phyloP scores from a whole-genome alignment of 1,140 invertebrate species.

The Cotesia typhae region DNA sequence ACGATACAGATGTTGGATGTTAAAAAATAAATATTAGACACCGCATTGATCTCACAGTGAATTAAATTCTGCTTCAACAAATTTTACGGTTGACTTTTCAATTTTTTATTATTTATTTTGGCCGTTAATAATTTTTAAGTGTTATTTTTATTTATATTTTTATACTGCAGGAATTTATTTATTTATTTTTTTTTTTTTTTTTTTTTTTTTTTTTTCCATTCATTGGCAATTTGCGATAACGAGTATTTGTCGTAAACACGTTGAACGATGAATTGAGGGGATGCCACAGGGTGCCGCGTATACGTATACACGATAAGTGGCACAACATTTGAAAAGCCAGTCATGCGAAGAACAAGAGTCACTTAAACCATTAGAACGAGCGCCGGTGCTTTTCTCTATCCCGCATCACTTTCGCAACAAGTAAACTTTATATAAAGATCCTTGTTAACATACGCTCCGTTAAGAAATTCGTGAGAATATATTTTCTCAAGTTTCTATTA shows the following conservation, averaged over 20 bases:
- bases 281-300: constrained; percentile 6
- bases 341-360: constrained; percentile 59
- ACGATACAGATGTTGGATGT: background rate
- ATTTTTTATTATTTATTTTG: constrained; percentile 14
- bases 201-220: background rate
- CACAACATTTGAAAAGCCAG: constrained; percentile 53
- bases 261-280: constrained; percentile 26
- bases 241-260: constrained; percentile 40
- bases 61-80: constrained; percentile 19
- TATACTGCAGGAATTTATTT: background rate
- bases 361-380: constrained; percentile 49
- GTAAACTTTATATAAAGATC: too few species aligned
- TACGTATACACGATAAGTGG: constrained; percentile 44
- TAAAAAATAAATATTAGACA: too few species aligned
- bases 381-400: constrained; percentile 43
- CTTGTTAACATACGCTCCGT: constrained; percentile 15
- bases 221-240: constrained; percentile 28
- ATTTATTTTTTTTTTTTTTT: background rate
- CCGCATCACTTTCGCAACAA: constrained; percentile 49
- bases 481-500: constrained; percentile 27
- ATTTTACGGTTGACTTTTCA: constrained; percentile 33
- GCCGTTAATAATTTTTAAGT: constrained; percentile 2
- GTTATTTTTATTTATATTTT: constrained; percentile 6
- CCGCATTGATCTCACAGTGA: background rate
- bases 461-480: constrained; percentile 54